A percentile compares a stretch with the other conserved stretches of the same genome.
phyloP scores from a whole-genome alignment of 1,140 invertebrate genomes.

The Drosophila sp. region DNA sequence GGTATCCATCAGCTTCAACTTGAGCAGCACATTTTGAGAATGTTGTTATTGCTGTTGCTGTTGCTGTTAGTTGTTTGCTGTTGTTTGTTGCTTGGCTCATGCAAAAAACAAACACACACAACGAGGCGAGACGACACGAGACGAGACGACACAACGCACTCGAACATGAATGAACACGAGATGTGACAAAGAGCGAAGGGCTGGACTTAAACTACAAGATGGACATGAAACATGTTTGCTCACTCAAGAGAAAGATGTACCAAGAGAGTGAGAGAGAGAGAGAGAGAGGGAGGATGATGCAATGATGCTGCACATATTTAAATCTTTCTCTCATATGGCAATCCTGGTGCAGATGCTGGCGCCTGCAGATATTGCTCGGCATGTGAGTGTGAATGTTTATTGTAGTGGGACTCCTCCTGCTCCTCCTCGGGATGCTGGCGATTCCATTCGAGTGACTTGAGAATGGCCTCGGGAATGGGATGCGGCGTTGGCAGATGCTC shows the following conservation, averaged over 20 bases:
- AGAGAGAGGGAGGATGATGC: background rate
- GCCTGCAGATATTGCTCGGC: conserved; percentile 62
- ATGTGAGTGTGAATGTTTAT: conserved; percentile 39
- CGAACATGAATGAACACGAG: conserved; percentile 29
- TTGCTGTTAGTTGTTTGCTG: conserved; percentile 36
- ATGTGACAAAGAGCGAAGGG: background rate
- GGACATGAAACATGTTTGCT: conserved; percentile 42
- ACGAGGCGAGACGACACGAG: conserved; percentile 17
- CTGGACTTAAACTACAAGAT: conserved; percentile 56
- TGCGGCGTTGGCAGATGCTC: conserved; percentile 86
- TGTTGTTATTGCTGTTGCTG: too few relatives aligned
- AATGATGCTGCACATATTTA: conserved; percentile 40
- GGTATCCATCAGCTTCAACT: conserved; percentile 30
- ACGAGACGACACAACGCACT: conserved; percentile 19
- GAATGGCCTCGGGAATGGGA: conserved; percentile 80
- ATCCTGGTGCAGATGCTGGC: conserved; percentile 45
- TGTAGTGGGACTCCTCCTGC: conserved; percentile 45
- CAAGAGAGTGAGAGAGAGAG: background rate
- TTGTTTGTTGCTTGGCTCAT: conserved; percentile 43
- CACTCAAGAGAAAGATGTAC: background rate
- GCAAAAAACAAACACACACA: conserved; percentile 23
- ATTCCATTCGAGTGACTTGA: conserved; percentile 85
- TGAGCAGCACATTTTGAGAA: conserved; percentile 8
- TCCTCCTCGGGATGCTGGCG: conserved; percentile 84
- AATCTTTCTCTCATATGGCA: conserved; percentile 71